A percentile compares a stretch with the other conserved stretches of the same genome.
phyloP scores from a whole-genome alignment of 2,888 invertebrate species.

The Sminthurides aquaticus region DNA sequence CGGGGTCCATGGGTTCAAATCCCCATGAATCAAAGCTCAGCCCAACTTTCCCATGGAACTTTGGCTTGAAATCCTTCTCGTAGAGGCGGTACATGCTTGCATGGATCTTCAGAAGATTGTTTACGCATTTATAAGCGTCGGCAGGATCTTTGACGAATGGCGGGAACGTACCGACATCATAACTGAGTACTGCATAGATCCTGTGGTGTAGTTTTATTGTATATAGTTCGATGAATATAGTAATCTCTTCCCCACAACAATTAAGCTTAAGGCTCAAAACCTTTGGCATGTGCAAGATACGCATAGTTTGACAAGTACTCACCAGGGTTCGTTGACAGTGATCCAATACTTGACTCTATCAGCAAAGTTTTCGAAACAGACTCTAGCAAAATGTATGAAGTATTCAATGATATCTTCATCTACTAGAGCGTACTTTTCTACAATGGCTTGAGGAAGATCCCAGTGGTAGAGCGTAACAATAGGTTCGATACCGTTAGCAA shows the following conservation, averaged over 20 bases:
- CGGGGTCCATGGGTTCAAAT: conserved; percentile 11
- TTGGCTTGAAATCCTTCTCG: conserved; percentile 7
- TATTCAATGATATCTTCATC: conserved; percentile 22
- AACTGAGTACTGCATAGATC: conserved; percentile 40
- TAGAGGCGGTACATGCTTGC: conserved; percentile 12
- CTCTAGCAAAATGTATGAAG: conserved; percentile 25
- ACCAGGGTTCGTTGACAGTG: conserved; percentile 54
- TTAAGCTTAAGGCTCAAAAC: too few relatives aligned
- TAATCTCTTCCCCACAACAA: too few relatives aligned
- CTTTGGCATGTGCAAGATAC: too few relatives aligned
- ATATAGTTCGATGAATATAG: too few relatives aligned
- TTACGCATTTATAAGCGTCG: neutral
- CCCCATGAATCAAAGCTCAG: conserved; percentile 13
- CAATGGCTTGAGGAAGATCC: conserved; percentile 51
- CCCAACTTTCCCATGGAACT: conserved; percentile 15
- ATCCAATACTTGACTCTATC: conserved; percentile 33
- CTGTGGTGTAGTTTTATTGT: too few relatives aligned
- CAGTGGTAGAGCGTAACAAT: conserved; percentile 48
- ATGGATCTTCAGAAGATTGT: conserved; percentile 19
- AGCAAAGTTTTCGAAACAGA: conserved; percentile 28
- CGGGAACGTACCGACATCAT: conserved; percentile 48
- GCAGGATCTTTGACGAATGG: conserved; percentile 11
- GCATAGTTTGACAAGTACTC: too few relatives aligned
- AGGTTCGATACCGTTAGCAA: conserved; percentile 55
- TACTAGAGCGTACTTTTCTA: conserved; percentile 40